Evolutionary conservation across 2,888 invertebrate species (phyloP), one percentile per base, ranked within the genome.

Genomic region (Tupiocoris notatus): DNA sequence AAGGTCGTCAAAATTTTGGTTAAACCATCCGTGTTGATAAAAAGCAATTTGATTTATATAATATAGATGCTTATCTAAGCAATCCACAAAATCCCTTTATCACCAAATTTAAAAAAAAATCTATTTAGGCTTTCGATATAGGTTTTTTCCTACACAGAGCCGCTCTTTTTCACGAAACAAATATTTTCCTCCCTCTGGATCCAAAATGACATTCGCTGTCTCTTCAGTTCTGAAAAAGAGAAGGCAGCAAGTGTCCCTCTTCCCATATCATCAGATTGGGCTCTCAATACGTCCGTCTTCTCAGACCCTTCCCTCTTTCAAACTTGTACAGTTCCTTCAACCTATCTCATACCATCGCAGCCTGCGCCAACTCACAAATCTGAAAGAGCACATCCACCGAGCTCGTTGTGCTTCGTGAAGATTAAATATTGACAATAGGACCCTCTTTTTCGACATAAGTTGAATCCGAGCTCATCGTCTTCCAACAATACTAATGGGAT

Each of bases 381-480:
- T n/a, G 39, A 7, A 39, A 39, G 39, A 39, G 39, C 39, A 39
- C 39, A 39, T 39, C 39, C 39, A 12, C 12, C 3, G 3, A 39
- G 39, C 39, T 39, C 39, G 62, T 54, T 39, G 24, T 21, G 70
- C 70, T 24, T 70, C 59, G 73, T 20, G 54, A 39, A 73, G 73
- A 73, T 73, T 73, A 73, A 73, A 73, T 73, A 73, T 73, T 73
- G 73, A 73, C 73, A 73, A 73, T 61, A 62, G 63, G 62, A 73
- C 73, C 73, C 73, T 54, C 58, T 73, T 73, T 18, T 63, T 58
- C 39, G 63, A 73, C 73, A 61, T n/a, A 39, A 73, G 73, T 62
- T 62, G 62, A 73, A 18, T 62, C 73, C 57, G 39, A 73, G 62
- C 57, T 73, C 62, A 22, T 61, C 16, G 59, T 22, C 62, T 17